Evolutionary conservation across 2,113 vertebrate species (phyloP).

Genomic region (Gymnobelideus leadbeateri): DNA sequence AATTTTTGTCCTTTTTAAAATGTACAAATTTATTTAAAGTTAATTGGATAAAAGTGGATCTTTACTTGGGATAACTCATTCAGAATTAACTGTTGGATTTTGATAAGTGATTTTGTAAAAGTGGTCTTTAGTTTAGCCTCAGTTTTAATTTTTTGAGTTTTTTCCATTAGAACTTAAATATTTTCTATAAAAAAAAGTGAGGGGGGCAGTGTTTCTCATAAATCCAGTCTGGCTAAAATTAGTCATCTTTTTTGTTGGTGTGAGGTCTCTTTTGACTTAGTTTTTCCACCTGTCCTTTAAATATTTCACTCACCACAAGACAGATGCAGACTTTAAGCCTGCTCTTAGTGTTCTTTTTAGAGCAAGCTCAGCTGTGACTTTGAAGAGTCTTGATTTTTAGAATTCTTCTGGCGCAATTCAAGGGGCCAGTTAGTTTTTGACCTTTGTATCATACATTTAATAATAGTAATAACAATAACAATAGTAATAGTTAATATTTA

Average conservation of each 20-base stretch:
- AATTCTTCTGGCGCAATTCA: no score
- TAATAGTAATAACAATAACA: neutral
- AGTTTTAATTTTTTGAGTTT: neutral
- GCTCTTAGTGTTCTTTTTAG: neutral
- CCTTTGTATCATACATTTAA: neutral
- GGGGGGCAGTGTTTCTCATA: neutral
- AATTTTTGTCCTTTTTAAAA: neutral
- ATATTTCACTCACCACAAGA: neutral
- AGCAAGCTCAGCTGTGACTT: neutral
- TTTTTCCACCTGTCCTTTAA: neutral
- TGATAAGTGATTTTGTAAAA: neutral
- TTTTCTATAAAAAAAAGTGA: neutral
- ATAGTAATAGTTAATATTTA: neutral
- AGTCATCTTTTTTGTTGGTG: conserved; percentile 18
- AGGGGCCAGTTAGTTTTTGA: neutral
- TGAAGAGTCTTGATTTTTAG: no score
- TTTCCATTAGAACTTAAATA: neutral
- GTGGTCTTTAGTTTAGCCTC: neutral
- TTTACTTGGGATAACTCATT: neutral
- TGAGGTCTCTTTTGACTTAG: neutral
- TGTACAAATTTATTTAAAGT: neutral
- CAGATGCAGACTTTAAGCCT: neutral
- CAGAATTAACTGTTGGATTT: neutral
- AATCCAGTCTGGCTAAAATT: conserved; percentile 6
- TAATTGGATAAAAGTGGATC: neutral